These are phyloP conservation scores for Pheucticus melanocephalus DNA, from an alignment of 2,113 vertebrate genomes.

Conservation along the genomic window DNA sequence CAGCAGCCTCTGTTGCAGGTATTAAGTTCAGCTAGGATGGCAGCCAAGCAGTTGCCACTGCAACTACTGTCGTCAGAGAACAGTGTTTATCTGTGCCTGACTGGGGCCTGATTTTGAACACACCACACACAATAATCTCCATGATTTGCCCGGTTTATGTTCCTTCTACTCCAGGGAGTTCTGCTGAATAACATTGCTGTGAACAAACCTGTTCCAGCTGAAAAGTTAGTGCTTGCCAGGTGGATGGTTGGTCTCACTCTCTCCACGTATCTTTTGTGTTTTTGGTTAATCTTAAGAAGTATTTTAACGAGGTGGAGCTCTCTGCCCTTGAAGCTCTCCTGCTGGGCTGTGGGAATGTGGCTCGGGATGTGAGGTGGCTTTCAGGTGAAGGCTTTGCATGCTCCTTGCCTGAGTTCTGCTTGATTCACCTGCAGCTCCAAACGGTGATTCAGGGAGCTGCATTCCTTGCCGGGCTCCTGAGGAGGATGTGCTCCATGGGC, in stretches of 20 bases:
- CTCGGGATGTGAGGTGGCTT: not conserved
- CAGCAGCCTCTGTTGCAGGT: conserved; percentile 24
- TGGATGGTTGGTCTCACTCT: not conserved
- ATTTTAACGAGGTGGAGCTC: not conserved
- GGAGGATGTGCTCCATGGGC: not conserved
- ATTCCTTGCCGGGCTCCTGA: not conserved
- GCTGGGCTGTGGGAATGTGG: not conserved
- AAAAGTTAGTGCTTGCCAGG: not conserved
- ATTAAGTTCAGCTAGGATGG: conserved; percentile 56
- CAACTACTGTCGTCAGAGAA: conserved; percentile 34
- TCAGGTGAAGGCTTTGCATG: not conserved
- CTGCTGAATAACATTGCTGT: not conserved
- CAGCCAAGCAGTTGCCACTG: conserved; percentile 47
- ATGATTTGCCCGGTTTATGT: not conserved
- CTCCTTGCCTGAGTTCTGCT: not conserved
- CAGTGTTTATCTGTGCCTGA: conserved; percentile 25
- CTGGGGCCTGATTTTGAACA: conserved; percentile 4
- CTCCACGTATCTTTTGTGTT: not conserved
- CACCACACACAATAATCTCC: not conserved
- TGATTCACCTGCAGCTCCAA: conserved; percentile 2
- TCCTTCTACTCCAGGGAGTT: not conserved
- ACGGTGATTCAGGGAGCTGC: not conserved
- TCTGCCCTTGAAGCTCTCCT: not conserved
- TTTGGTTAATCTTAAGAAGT: not conserved
- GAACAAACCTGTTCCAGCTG: not conserved